Evolutionary conservation across 1,140 invertebrate genomes (phyloP).

Genomic region (Tetramorium simillimum): DNA sequence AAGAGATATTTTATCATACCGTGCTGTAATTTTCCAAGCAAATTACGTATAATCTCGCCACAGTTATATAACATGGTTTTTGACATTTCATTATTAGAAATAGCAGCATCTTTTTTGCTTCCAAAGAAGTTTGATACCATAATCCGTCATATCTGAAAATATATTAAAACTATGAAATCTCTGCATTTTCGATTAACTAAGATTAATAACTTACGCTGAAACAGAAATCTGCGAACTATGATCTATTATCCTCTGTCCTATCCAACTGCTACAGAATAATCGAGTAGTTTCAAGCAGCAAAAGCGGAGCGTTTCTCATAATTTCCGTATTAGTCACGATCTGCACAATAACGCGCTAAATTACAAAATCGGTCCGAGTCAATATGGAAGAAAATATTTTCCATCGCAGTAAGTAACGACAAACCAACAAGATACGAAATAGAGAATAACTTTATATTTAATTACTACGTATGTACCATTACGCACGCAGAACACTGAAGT

Average conservation of each 20-base stretch:
- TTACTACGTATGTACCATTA: constrained; percentile 13
- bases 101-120: background rate
- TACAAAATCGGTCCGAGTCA: background rate
- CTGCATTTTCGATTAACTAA: background rate
- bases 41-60: constrained; percentile 17
- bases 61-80: background rate
- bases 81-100: constrained; percentile 20
- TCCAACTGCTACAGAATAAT: constrained; percentile 2
- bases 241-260: constrained; percentile 27
- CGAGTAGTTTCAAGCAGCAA: background rate
- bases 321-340: background rate
- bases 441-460: background rate
- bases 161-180: background rate
- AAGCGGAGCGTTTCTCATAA: background rate
- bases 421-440: background rate
- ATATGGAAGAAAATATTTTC: background rate
- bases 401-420: background rate
- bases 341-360: background rate
- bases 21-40: constrained; percentile 15
- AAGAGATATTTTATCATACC: constrained; percentile 5
- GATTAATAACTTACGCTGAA: constrained; percentile 20
- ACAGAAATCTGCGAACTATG: constrained; percentile 1
- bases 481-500: constrained; percentile 5
- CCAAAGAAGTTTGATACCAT: background rate
- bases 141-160: constrained; percentile 27